A percentile compares a stretch with the other conserved stretches of the same genome.
Evolutionary conservation across 2,888 invertebrate genomes (phyloP).

Genomic region (Hypomecis punctinalis): DNA sequence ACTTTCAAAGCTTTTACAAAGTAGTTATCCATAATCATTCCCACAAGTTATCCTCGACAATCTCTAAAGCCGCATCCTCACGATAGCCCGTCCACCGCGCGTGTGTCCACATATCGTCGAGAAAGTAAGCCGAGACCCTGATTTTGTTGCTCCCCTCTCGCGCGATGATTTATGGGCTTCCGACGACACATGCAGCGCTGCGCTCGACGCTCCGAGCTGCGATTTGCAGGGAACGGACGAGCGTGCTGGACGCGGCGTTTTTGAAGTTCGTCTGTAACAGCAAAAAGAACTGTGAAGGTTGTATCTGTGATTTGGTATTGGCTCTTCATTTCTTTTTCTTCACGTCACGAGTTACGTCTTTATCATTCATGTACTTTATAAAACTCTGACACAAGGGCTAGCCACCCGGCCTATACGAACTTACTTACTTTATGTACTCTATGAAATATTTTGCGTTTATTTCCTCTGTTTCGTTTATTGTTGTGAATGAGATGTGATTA

Average conservation of each 20-base stretch:
- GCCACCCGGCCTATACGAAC: no score
- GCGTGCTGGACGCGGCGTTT: conserved; percentile 57
- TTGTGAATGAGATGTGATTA: no score
- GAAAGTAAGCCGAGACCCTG: conserved; percentile 75
- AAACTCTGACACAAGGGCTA: no score
- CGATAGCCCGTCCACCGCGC: conserved; percentile 47
- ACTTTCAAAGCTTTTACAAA: no score
- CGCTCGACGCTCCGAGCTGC: conserved; percentile 73
- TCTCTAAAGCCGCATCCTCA: conserved; percentile 37
- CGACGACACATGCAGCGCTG: conserved; percentile 83
- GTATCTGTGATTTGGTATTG: no score
- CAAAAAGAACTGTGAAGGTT: neutral
- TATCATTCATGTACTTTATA: no score
- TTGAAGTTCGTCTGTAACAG: conserved; percentile 47
- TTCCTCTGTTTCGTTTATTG: no score
- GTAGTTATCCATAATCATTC: conserved; percentile 2
- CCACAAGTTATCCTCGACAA: conserved; percentile 9
- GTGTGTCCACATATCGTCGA: conserved; percentile 54
- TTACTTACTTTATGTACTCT: no score
- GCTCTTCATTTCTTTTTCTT: no score
- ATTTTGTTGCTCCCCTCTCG: conserved; percentile 63
- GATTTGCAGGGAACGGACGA: conserved; percentile 58
- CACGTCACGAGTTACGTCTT: no score
- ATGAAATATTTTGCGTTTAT: no score
- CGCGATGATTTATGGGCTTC: conserved; percentile 77